Conservation (phyloP, 2,113 vertebrate genomes). For the Albula glossodonta region DNA sequence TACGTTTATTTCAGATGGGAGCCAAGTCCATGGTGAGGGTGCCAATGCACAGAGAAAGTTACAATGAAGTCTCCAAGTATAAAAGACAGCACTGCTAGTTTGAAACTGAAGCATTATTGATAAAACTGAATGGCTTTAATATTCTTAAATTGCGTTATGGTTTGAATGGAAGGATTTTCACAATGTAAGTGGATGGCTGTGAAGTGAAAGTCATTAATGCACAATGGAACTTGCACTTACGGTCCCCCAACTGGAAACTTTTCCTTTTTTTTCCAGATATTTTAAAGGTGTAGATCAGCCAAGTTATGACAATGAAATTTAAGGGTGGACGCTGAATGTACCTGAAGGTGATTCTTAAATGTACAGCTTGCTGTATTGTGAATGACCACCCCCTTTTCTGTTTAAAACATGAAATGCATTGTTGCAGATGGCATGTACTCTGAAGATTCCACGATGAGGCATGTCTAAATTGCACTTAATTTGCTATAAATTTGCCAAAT, state of each 20-base stretch:
- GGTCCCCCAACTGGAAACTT: background rate
- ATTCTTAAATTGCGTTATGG: background rate
- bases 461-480: background rate
- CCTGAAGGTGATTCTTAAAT: background rate
- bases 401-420: background rate
- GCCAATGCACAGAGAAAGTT: slow-evolving; percentile 61
- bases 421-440: background rate
- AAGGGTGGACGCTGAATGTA: background rate
- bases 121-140: slow-evolving; percentile 5
- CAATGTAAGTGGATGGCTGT: background rate
- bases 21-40: slow-evolving; percentile 76
- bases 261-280: slow-evolving; percentile 1
- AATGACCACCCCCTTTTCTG: background rate
- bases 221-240: slow-evolving; percentile 2
- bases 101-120: background rate
- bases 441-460: background rate
- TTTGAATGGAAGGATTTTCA: background rate
- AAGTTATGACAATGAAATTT: slow-evolving; percentile 1
- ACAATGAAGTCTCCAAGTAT: slow-evolving; percentile 57
- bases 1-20: slow-evolving; percentile 65
- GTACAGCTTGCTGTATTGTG: background rate
- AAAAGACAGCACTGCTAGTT: background rate
- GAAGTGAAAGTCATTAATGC: background rate
- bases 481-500: background rate
- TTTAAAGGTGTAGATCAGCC: background rate